A percentile compares a stretch with the other conserved stretches of the same genome.
These are phyloP conservation scores for Lontra canadensis DNA, from an alignment of 2,113 vertebrate genomes.

Conservation along the genomic window DNA sequence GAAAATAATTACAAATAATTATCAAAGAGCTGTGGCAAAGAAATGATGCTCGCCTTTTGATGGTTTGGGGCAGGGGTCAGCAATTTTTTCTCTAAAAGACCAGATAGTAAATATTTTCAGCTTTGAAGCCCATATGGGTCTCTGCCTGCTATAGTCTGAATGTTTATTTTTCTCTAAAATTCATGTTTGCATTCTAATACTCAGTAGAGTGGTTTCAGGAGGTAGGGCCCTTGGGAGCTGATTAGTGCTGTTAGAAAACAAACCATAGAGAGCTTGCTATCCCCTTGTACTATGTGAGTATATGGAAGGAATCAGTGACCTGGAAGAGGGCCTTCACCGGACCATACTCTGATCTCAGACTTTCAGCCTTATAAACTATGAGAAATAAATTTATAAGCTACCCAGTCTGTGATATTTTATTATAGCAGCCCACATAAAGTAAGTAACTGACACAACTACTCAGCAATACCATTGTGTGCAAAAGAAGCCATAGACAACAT, in stretches of 20 bases:
- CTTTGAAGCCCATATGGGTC: not conserved
- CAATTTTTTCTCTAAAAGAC: not conserved
- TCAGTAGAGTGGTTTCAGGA: too few species aligned
- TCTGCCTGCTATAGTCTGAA: not conserved
- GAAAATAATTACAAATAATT: not conserved
- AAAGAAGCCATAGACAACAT: not conserved
- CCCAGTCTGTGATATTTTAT: not conserved
- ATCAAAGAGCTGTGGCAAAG: not conserved
- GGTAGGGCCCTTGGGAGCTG: not conserved
- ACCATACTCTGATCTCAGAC: not conserved
- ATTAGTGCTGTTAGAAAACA: not conserved
- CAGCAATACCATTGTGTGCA: not conserved
- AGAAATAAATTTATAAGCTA: not conserved
- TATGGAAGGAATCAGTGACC: not conserved
- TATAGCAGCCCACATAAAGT: not conserved
- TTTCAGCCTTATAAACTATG: not conserved
- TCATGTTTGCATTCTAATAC: not conserved
- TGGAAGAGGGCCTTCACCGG: not conserved
- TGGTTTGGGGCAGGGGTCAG: not conserved
- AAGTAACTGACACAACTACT: not conserved
- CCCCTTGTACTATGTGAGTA: not conserved
- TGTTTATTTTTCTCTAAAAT: not conserved
- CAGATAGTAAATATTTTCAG: not conserved
- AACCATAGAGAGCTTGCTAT: not conserved
- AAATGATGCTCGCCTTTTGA: not conserved